These are phyloP conservation scores for Mylabris phalerata DNA, from an alignment of 1,140 invertebrate genomes.

Conservation along the genomic window DNA sequence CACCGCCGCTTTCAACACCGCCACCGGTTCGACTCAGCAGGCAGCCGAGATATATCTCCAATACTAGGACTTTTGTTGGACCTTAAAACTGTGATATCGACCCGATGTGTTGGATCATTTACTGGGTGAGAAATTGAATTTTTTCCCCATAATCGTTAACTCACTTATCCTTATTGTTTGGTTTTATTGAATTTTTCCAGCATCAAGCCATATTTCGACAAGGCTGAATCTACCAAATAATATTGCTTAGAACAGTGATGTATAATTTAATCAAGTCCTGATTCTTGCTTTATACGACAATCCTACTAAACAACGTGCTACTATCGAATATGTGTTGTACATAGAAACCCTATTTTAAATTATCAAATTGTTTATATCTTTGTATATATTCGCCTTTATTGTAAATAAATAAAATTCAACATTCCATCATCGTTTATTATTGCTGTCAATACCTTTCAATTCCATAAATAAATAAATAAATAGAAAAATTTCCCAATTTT, in stretches of 20 bases:
- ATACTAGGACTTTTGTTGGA: slow-evolving; percentile 32
- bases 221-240: slow-evolving; percentile 22
- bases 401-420: slow-evolving; percentile 21
- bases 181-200: not conserved
- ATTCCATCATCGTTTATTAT: too few relatives aligned
- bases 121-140: too few relatives aligned
- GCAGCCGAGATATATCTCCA: slow-evolving; percentile 34
- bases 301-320: slow-evolving; percentile 15
- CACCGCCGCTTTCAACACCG: slow-evolving; percentile 35
- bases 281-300: slow-evolving; percentile 17
- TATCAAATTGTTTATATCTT: slow-evolving; percentile 28
- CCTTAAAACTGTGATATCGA: slow-evolving; percentile 32
- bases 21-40: slow-evolving; percentile 33
- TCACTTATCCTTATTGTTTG: too few relatives aligned
- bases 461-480: too few relatives aligned
- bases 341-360: slow-evolving; percentile 21
- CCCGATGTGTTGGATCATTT: too few relatives aligned
- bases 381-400: slow-evolving; percentile 25
- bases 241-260: slow-evolving; percentile 6
- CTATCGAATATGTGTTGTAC: slow-evolving; percentile 14
- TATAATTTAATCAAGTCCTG: not conserved
- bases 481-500: too few relatives aligned
- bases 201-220: slow-evolving; percentile 6
- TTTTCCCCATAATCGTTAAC: too few relatives aligned
- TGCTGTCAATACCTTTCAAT: too few relatives aligned